Base-by-base conservation (phyloP, 2,888 invertebrate species). In the Drosophila bunnanda region DNA sequence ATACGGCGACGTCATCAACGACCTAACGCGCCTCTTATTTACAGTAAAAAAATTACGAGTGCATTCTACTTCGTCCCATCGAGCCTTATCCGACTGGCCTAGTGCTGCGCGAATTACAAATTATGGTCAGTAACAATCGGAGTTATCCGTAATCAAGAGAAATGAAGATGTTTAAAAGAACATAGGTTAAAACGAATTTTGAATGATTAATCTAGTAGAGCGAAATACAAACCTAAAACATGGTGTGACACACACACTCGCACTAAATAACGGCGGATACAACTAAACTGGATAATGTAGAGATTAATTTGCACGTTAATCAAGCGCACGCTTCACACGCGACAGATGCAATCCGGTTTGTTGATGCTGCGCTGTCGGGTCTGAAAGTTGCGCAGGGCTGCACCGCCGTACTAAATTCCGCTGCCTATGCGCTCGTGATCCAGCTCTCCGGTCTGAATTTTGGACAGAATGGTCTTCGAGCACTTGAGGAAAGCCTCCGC, bases 401-500 rank as follows among this genome's bases (percentile, higher is more conserved):
- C 91, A 38, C 95, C 95, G 8, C 95, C 95, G 82, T 94, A 95
- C 87, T 95, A 95, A 75, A 95, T 95, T 4, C 95, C 95, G 39
- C 92, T 95, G 91, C 96, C 96, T 92, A 96, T 96, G 76, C 96
- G 94, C 89, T 97, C 96, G 2, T 96, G 96, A 90, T 97, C 97
- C 77, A 97, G 92, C 91, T 97, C 96, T 46, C 96, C 96, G 56
- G 96, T 95, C 93, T 97, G 96, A 81, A 97, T 96, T 93, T 96
- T 97, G 36, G 96, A 95, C 79, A 97, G 93, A 85, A 97, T 96
- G 8, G 95, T 95, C 92, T 96, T 95, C 8, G 96, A 96, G 92
- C 96, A 96, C 93, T 96, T 96, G 64, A 96, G 92, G 92, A 97
- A 97, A 28, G 96, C 95, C 91, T 97, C 96, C 92, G 96, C 96